Evolutionary conservation across 1,140 invertebrate genomes (phyloP).

Genomic region (Bursaphelenchus mucronatus): DNA sequence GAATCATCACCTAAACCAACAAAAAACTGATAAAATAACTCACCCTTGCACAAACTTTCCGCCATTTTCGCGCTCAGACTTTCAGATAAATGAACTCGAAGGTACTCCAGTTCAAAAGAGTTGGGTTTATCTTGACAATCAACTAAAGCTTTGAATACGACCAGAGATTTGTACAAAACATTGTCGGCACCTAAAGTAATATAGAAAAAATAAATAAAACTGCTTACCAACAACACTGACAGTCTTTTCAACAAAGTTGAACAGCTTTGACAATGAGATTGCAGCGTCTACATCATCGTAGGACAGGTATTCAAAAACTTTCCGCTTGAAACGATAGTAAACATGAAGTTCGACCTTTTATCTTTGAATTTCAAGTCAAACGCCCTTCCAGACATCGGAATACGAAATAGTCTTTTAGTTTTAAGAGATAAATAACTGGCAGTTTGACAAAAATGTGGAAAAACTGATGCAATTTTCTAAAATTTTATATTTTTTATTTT

Average conservation of each 20-base stretch:
- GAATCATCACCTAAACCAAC: too few species aligned
- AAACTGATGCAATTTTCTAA: too few species aligned
- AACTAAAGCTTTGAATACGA: slow-evolving; percentile 9
- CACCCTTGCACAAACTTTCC: slow-evolving; percentile 11
- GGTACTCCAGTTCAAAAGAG: slow-evolving; percentile 15
- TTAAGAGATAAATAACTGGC: too few species aligned
- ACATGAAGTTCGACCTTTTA: slow-evolving; percentile 1
- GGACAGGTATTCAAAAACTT: slow-evolving; percentile 5
- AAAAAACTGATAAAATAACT: too few species aligned
- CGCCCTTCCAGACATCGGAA: too few species aligned
- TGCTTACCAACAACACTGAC: slow-evolving; percentile 8
- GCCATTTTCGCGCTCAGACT: not conserved
- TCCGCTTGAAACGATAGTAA: slow-evolving; percentile 14
- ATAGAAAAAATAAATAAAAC: slow-evolving; percentile 7
- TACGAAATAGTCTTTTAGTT: too few species aligned
- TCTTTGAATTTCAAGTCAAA: too few species aligned
- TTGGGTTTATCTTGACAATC: slow-evolving; percentile 21
- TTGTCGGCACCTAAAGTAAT: slow-evolving; percentile 11
- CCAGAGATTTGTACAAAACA: slow-evolving; percentile 14
- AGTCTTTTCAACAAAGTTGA: slow-evolving; percentile 15
- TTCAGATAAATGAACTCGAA: slow-evolving; percentile 14
- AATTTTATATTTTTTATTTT: too few species aligned
- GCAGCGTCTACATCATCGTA: slow-evolving; percentile 13
- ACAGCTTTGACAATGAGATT: slow-evolving; percentile 3
- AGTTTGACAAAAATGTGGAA: too few species aligned